Conservation (phyloP, 1,140 invertebrate species). For the Dendrolimus kikuchii region DNA sequence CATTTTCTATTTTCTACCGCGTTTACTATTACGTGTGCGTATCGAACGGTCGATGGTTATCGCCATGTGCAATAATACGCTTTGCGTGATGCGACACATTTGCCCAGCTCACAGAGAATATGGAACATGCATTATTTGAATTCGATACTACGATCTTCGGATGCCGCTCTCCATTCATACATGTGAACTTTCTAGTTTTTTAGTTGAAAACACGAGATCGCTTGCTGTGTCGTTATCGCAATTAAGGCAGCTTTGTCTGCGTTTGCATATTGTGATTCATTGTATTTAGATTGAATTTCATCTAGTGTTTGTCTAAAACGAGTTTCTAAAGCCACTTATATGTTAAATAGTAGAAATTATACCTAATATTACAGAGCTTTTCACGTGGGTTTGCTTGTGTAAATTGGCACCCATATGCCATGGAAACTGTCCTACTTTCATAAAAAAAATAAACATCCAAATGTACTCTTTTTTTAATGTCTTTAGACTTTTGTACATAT, state of each 20-base stretch:
- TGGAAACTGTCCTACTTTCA: no score
- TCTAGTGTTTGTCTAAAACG: no score
- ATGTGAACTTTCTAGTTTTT: constrained; percentile 33
- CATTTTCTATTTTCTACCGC: constrained; percentile 7
- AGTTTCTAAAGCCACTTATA: no score
- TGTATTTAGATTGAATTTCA: neutral
- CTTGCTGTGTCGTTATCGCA: neutral
- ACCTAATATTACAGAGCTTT: no score
- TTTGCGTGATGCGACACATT: constrained; percentile 20
- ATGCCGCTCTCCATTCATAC: constrained; percentile 22
- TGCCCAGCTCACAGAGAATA: constrained; percentile 7
- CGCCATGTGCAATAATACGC: constrained; percentile 3
- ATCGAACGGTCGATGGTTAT: constrained; percentile 3
- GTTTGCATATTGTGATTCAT: neutral
- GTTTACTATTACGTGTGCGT: constrained; percentile 9
- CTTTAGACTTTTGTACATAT: no score
- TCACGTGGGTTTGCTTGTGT: no score
- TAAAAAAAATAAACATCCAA: no score
- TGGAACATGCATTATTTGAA: constrained; percentile 23
- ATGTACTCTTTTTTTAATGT: no score
- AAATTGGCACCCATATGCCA: no score
- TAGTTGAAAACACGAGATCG: constrained; percentile 21
- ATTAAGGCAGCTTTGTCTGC: no score
- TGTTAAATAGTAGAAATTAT: no score
- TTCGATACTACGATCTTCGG: constrained; percentile 33